These are phyloP conservation scores for Meles meles DNA, from an alignment of 2,113 vertebrate genomes.

Conservation along the genomic window DNA sequence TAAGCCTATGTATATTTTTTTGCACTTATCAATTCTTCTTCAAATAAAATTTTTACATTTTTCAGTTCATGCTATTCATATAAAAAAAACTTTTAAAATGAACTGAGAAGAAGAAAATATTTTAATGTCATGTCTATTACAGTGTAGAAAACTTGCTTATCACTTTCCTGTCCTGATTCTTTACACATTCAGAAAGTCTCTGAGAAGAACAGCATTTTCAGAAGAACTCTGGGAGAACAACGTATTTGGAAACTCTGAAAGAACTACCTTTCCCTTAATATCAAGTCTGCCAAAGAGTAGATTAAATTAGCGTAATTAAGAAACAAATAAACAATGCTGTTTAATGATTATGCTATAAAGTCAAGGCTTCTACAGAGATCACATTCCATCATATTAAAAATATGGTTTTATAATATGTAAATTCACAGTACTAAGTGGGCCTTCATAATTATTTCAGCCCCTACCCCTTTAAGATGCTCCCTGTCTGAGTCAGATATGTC, in stretches of 20 bases:
- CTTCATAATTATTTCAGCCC: neutral
- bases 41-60: conserved; percentile 41
- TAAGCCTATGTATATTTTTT: conserved; percentile 2
- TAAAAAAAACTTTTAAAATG: conserved; percentile 37
- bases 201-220: neutral
- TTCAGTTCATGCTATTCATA: neutral
- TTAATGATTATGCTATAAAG: neutral
- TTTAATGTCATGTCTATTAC: conserved; percentile 35
- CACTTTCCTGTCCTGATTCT: conserved; percentile 20
- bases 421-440: neutral
- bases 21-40: conserved; percentile 12
- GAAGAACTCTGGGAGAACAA: neutral
- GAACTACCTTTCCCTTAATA: neutral
- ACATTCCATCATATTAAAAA: neutral
- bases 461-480: neutral
- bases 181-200: neutral
- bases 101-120: conserved; percentile 33
- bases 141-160: neutral
- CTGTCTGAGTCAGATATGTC: neutral
- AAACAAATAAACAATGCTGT: neutral
- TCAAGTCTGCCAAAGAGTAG: neutral
- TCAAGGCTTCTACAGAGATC: neutral
- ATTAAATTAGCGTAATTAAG: neutral
- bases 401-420: neutral
- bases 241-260: neutral